These are phyloP conservation scores for Polypedilum vanderplanki DNA, from an alignment of 1,140 invertebrate genomes.

Conservation along the genomic window DNA sequence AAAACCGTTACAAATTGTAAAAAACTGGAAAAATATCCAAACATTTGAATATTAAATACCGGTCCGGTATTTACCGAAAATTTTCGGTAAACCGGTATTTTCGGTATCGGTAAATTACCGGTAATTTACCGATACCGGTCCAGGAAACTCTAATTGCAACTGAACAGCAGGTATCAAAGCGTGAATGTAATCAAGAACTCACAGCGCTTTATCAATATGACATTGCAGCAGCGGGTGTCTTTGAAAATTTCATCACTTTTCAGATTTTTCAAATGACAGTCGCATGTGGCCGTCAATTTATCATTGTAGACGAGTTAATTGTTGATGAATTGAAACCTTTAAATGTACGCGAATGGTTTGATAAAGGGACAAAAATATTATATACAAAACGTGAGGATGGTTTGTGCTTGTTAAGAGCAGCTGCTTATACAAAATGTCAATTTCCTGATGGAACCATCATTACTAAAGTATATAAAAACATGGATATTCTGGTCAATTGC, in stretches of 20 bases:
- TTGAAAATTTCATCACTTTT: background rate
- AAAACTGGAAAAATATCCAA: too few species aligned
- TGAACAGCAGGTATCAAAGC: too few species aligned
- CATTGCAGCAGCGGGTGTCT: background rate
- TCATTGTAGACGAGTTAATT: background rate
- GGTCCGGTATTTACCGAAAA: too few species aligned
- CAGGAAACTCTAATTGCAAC: too few species aligned
- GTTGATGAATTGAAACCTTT: background rate
- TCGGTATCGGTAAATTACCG: too few species aligned
- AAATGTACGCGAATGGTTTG: background rate
- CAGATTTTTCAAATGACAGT: background rate
- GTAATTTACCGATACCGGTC: too few species aligned
- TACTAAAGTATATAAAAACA: background rate
- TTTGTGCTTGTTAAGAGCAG: background rate
- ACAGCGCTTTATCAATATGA: background rate
- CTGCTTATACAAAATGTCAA: background rate
- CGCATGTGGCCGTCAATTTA: background rate
- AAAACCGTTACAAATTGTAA: too few species aligned
- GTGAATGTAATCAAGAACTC: background rate
- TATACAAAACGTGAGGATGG: background rate
- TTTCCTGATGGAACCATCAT: background rate
- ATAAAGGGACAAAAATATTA: background rate
- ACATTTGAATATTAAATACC: too few species aligned
- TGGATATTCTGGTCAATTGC: background rate
- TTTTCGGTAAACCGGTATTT: too few species aligned